Evolutionary conservation across 2,113 vertebrate genomes (phyloP), one percentile per base, ranked within the genome.

Genomic region (Grammomys dolichurus): DNA sequence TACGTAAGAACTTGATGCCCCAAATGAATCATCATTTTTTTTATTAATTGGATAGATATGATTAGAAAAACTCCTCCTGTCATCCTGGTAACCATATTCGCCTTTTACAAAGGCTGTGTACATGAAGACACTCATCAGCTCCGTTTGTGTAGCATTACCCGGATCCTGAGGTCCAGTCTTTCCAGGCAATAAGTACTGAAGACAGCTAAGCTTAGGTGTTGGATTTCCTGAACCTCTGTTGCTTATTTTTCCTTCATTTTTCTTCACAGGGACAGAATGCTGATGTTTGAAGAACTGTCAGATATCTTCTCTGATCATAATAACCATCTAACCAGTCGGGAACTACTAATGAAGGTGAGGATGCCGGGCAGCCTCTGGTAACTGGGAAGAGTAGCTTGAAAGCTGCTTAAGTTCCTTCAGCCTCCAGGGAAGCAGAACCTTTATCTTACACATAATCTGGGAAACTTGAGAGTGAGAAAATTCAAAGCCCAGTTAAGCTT

Each of bases 261-360:
- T 97, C 31, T 94, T 70, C 87, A 46, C 96, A 99, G 99, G 98
- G 99, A 99, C 95, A 98, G 98, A 89, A 99, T 99, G 98, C 98
- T 99, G 98, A 98, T 99, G 80, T 99, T 99, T 9, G 99, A 99
- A 98, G 99, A 99, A 89, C 98, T 99, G 90, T 99, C 99, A 0
- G 99, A 99, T 95, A 99, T 99, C 97, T 99, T 99, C 98, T 99
- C 99, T 0, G 99, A 99, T 93, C 99, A 99, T 33, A 99, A 99
- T 98, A 99, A 99, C 98, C 99, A 99, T 75, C 95, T 99, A 98
- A 99, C 99, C 92, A 99, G 99, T 87, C 98, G 99, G 93, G 99
- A 99, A 97, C 98, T 99, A 9, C 99, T 99, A 48, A 99, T 99
- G 99, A 99, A 99, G 99, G 99, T 99, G 96, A 99, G 99, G 80